Evolutionary conservation across 2,113 vertebrate species (phyloP).

Genomic region (Chunga burmeisteri): DNA sequence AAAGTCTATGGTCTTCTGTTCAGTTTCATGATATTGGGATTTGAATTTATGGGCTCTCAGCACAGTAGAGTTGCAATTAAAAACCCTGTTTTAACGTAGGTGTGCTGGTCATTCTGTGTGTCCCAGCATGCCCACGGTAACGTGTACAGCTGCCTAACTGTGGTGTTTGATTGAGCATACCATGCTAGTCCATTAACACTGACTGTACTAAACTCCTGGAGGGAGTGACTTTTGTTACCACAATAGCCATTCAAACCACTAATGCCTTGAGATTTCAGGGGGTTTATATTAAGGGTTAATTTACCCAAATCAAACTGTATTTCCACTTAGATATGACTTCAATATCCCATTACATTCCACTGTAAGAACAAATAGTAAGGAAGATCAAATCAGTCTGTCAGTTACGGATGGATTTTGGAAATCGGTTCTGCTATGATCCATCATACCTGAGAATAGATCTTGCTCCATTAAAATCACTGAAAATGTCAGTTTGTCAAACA

Average conservation of each 20-base stretch:
- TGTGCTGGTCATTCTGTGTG: not conserved
- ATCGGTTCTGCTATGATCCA: not conserved
- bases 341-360: not conserved
- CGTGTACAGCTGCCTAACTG: not conserved
- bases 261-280: not conserved
- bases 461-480: not conserved
- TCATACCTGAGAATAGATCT: not conserved
- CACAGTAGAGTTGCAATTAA: not conserved
- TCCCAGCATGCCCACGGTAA: not conserved
- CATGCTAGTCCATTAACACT: not conserved
- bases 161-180: not conserved
- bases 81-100: accelerated
- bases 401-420: not conserved
- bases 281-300: not conserved
- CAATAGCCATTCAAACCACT: not conserved
- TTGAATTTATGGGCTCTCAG: not conserved
- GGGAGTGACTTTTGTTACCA: not conserved
- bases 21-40: not conserved
- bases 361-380: not conserved
- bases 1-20: not conserved
- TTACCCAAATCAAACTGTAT: not conserved
- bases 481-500: not conserved
- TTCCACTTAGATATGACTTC: not conserved
- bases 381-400: not conserved
- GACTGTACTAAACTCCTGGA: not conserved